Evolutionary conservation across 2,113 vertebrate genomes (phyloP).

Genomic region (Nanorana parkeri): DNA sequence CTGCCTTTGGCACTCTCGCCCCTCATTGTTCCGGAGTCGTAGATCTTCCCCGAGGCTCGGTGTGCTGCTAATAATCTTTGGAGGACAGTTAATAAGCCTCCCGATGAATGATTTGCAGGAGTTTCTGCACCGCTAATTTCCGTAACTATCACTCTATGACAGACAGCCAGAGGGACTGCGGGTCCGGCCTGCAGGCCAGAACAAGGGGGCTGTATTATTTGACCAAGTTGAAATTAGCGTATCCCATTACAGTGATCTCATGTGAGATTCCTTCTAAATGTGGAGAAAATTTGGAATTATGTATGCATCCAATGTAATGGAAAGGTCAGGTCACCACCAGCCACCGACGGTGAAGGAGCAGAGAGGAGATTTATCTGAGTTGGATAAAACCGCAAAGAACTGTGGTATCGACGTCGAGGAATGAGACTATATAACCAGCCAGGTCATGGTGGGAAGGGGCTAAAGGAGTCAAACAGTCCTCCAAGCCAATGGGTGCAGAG

Average conservation of each 20-base stretch:
- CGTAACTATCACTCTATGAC: conserved; percentile 98
- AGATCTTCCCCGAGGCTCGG: conserved; percentile 59
- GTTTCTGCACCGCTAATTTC: conserved; percentile 98
- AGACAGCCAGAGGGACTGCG: conserved; percentile 90
- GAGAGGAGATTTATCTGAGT: not conserved
- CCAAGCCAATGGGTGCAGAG: too few species aligned
- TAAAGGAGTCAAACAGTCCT: too few species aligned
- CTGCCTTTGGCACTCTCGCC: not conserved
- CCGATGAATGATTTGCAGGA: conserved; percentile 91
- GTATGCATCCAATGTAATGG: conserved; percentile 52
- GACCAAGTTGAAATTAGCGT: conserved; percentile 59
- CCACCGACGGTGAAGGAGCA: not conserved
- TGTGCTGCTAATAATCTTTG: conserved; percentile 76
- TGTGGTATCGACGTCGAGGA: too few species aligned
- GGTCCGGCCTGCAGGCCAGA: conserved; percentile 71
- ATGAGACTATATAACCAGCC: too few species aligned
- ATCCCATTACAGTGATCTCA: conserved; percentile 74
- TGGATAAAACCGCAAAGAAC: too few species aligned
- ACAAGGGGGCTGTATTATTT: conserved; percentile 93
- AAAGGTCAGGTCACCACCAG: conserved; percentile 41
- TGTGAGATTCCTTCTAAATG: conserved; percentile 64
- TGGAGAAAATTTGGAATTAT: conserved; percentile 65
- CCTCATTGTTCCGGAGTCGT: not conserved
- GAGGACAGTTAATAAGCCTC: conserved; percentile 92
- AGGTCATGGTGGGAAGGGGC: too few species aligned